Conservation (phyloP, 53 echinoderm and acorn worm species). For the Henricia sp. region DNA sequence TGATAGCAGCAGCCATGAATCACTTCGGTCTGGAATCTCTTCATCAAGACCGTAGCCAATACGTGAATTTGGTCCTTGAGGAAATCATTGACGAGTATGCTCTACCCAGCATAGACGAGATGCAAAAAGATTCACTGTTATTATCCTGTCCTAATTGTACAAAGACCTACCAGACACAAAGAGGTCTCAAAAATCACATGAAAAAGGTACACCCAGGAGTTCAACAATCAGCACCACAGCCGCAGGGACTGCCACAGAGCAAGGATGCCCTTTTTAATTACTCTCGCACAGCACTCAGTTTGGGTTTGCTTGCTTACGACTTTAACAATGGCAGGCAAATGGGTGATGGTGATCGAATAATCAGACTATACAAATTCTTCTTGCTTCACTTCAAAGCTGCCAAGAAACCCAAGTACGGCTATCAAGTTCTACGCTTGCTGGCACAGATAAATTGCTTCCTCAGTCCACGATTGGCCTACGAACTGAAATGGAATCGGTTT, state of each 20-base stretch:
- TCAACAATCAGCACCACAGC: not conserved
- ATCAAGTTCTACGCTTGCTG: slow-evolving; percentile 65
- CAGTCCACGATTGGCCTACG: slow-evolving; percentile 55
- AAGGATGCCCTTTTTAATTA: slow-evolving; percentile 18
- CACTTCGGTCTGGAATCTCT: slow-evolving; percentile 61
- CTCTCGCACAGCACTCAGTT: slow-evolving; percentile 31
- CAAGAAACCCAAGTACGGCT: slow-evolving; percentile 73
- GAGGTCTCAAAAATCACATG: slow-evolving; percentile 14
- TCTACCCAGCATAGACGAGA: slow-evolving; percentile 34
- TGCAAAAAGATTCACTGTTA: not conserved
- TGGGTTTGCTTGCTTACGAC: slow-evolving; percentile 53
- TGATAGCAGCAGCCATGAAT: slow-evolving; percentile 65
- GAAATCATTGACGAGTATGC: slow-evolving; percentile 49
- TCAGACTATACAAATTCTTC: slow-evolving; percentile 66
- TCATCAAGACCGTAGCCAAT: slow-evolving; percentile 34
- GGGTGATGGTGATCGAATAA: slow-evolving; percentile 58
- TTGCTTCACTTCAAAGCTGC: slow-evolving; percentile 70
- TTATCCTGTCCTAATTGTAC: slow-evolving; percentile 2
- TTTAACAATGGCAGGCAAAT: slow-evolving; percentile 62
- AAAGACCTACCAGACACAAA: slow-evolving; percentile 21
- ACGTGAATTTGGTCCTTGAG: slow-evolving; percentile 15
- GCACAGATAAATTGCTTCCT: slow-evolving; percentile 70
- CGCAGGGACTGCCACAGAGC: not conserved
- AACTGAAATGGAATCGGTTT: slow-evolving; percentile 72
- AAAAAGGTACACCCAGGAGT: slow-evolving; percentile 7